These are phyloP conservation scores for Pelusios castaneus DNA, from an alignment of 2,113 vertebrate genomes.

Conservation along the genomic window DNA sequence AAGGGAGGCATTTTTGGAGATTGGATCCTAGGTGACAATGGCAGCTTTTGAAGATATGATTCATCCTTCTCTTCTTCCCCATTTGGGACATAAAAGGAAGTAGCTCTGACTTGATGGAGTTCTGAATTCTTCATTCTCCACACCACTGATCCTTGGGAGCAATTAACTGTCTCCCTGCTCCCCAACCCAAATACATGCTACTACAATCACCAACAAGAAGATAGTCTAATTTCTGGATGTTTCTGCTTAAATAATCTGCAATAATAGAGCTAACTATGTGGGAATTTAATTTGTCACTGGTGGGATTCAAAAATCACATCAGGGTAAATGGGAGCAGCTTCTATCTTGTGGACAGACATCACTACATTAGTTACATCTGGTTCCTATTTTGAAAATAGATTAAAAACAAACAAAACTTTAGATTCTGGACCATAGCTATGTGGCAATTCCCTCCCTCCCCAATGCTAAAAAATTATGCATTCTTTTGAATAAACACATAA, in stretches of 20 bases:
- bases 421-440: background rate
- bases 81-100: background rate
- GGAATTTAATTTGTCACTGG: background rate
- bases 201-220: background rate
- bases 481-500: background rate
- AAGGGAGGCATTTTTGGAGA: background rate
- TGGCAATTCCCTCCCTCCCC: background rate
- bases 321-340: background rate
- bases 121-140: background rate
- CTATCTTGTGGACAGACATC: background rate
- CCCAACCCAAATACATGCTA: background rate
- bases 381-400: background rate
- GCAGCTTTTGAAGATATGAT: background rate
- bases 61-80: background rate
- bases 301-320: background rate
- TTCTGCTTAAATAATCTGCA: background rate
- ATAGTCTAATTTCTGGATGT: background rate
- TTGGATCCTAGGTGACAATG: background rate
- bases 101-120: background rate
- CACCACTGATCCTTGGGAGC: background rate
- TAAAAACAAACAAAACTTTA: background rate
- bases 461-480: background rate
- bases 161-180: background rate
- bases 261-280: background rate
- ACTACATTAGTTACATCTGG: fast-evolving